Evolutionary conservation across 2,797 vertebrate species (phyloP), one percentile per base, ranked within the genome.

Genomic region (Fistularia tabacaria): DNA sequence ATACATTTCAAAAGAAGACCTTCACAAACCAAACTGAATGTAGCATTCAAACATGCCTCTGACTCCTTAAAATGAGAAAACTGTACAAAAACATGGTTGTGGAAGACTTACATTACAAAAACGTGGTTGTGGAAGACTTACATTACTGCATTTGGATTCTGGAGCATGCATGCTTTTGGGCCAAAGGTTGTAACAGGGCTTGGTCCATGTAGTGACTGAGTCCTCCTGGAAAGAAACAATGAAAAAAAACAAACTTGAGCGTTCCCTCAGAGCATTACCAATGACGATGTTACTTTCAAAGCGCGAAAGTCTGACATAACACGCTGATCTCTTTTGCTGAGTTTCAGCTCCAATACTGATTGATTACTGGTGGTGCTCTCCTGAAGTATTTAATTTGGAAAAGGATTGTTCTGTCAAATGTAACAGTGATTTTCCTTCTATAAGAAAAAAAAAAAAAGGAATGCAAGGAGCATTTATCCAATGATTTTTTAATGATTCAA

Each of bases 161-260:
- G 94, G 60, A 99, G 90, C 92, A 99, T 95, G 43, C 94, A 97
- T 67, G 97, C 97, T 89, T 99, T 98, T 60, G 97, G 97, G 86
- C 97, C 96, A 47, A 99, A 99, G 0, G 94, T 98, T 59, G 97
- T 98, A 82, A 98, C 96, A 4, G 97, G 97, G 88, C 93, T 94
- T 44, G 97, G 97, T 89, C 97, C 97, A 14, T 99, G 96, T 71
- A 99, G 91, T 11, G 95, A 98, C 73, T 96, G 93, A 0, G 89
- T 93, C 78, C 96, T 93, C 91, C 97, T 99, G 59, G 80, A 80
- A 10, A 80, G 1, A 71, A 10, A n/a, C 57, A 2, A 10, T 69
- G 7, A 68, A 12, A 61, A 39, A 40, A 9, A 45, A 38, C 14
- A 10, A 38, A 25, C 36, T 42, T 43, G 10, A 15, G 7, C 10